These are phyloP conservation scores for Galeopsomyia nigrocyanea DNA, from an alignment of 2,888 invertebrate genomes.

Conservation along the genomic window DNA sequence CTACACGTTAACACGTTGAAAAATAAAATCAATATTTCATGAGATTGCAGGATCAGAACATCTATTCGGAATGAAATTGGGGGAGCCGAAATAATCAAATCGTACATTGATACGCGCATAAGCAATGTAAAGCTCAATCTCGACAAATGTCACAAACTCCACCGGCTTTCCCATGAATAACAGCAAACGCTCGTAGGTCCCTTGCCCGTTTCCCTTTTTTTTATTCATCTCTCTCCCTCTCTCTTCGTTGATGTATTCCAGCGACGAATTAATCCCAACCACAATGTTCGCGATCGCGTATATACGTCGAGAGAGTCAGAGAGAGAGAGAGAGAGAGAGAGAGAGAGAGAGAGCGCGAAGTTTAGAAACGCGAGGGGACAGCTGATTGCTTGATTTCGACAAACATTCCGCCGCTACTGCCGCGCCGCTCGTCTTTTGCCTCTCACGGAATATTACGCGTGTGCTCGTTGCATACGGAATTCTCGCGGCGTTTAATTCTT, in stretches of 20 bases:
- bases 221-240: neutral
- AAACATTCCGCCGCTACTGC: slow-evolving; percentile 56
- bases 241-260: slow-evolving; percentile 25
- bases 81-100: too few species aligned
- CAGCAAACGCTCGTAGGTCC: too few species aligned
- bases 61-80: too few species aligned
- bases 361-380: slow-evolving; percentile 17
- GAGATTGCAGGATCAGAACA: too few species aligned
- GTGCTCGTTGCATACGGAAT: slow-evolving; percentile 58
- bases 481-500: slow-evolving; percentile 52
- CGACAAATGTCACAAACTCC: too few species aligned
- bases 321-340: too few species aligned
- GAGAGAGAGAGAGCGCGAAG: neutral
- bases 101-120: too few species aligned
- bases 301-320: slow-evolving; percentile 9
- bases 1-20: neutral
- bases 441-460: neutral
- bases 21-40: too few species aligned
- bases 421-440: slow-evolving; percentile 23
- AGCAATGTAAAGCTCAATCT: too few species aligned
- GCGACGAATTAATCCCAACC: slow-evolving; percentile 34
- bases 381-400: slow-evolving; percentile 65
- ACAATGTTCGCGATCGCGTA: neutral
- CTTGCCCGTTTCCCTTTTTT: neutral
- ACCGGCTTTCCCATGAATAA: too few species aligned